Base-by-base conservation (phyloP, 2,888 invertebrate species). In the Erpobdella octoculata region DNA sequence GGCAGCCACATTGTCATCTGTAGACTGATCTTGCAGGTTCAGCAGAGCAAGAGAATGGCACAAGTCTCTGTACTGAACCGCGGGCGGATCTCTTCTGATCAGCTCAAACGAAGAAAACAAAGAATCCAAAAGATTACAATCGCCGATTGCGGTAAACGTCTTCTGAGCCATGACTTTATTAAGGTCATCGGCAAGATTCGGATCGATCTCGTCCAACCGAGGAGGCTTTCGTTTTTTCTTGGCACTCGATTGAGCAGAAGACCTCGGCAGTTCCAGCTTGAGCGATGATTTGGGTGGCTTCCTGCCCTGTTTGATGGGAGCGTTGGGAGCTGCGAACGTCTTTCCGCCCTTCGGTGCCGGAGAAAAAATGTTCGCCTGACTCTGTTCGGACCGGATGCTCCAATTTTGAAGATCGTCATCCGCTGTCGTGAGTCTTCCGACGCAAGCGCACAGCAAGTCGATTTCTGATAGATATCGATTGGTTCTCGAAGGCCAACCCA, bases 1-100 rank as follows among this genome's bases (percentile, higher is more conserved):
- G 0, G 80, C 80, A 0, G 79, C 77, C 41, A 73, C 12, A 71
- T 68, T 69, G 36, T 64, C 36, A 35, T 72, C 38, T 36, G n/a
- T 33, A 21, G 21, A 2, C 15, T 35, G 53, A 6, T 69, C 72
- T 9, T 59, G 33, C 62, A 62, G 53, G 36, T 21, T 6, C 25
- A 25, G 15, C n/a, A 70, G n/a, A 6, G 80, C 80, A 66, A 80
- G 69, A 33, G 76, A 70, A 25, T 79, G 78, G 72, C 79, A 80
- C 36, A 79, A 71, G 33, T 77, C 72, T 1, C 79, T 74, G 71
- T 80, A 79, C 67, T 77, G 72, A 12, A 77, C 72, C 38, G 76
- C 75, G 0, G 78, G 77, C 2, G 81, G 80, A 41, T 79, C 77
- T 66, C 77, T 76, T 5, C 74, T 73, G 0, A 78, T 72, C 61